Conservation (phyloP, 2,888 invertebrate species). For the Calameuta pallipes region DNA sequence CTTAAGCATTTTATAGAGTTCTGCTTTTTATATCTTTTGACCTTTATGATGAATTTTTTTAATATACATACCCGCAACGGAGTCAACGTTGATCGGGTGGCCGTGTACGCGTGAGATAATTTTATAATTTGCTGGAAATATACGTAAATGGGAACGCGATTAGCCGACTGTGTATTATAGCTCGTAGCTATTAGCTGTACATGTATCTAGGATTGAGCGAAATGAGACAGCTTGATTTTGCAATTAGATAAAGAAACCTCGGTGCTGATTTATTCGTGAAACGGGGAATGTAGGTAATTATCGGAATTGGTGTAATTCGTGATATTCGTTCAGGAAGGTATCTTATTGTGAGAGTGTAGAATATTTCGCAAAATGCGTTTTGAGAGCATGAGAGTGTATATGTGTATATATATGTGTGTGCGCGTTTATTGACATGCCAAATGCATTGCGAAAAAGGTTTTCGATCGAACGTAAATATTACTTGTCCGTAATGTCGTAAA, state of each 20-base stretch:
- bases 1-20: not conserved
- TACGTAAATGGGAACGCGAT: not conserved
- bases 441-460: no score
- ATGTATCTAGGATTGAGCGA: not conserved
- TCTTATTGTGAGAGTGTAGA: not conserved
- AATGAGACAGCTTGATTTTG: not conserved
- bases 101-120: not conserved
- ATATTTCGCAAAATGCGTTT: not conserved
- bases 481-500: not conserved
- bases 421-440: no score
- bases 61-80: not conserved
- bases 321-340: not conserved
- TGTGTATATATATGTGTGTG: no score
- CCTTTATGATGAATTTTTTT: not conserved
- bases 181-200: not conserved
- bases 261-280: not conserved
- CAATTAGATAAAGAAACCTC: not conserved
- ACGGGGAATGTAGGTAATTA: not conserved
- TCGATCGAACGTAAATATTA: no score
- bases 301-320: not conserved
- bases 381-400: not conserved
- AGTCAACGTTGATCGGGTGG: not conserved
- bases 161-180: not conserved
- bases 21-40: not conserved
- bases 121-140: not conserved